These are phyloP conservation scores for Bombus polaris DNA, from an alignment of 1,140 invertebrate species.

Conservation along the genomic window DNA sequence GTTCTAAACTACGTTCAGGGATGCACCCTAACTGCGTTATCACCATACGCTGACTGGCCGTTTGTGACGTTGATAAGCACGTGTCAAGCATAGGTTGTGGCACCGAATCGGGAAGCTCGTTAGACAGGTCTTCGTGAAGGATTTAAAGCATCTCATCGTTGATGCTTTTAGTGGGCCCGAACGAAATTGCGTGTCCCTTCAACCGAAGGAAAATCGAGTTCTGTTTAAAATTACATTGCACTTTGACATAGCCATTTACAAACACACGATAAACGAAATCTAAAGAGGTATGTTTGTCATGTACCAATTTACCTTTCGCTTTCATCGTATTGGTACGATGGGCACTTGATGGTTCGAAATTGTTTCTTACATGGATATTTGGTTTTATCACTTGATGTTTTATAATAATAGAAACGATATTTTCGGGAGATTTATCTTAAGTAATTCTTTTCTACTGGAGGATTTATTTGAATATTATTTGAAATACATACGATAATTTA, in stretches of 20 bases:
- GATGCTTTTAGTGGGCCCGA: neutral
- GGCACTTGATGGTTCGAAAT: neutral
- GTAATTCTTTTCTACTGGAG: neutral
- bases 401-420: neutral
- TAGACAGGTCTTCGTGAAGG: constrained; percentile 13
- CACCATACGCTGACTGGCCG: constrained; percentile 28
- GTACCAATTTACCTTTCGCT: neutral
- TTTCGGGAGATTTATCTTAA: neutral
- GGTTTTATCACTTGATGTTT: neutral
- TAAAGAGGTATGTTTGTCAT: neutral
- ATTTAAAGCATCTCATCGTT: neutral
- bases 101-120: constrained; percentile 50
- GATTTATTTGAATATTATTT: neutral
- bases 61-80: constrained; percentile 60
- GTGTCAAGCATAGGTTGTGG: constrained; percentile 53
- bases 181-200: constrained; percentile 5
- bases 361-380: neutral
- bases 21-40: constrained; percentile 54
- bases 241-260: neutral
- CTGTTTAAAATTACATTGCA: neutral
- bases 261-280: neutral
- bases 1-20: constrained; percentile 16
- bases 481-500: neutral
- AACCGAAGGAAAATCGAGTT: neutral
- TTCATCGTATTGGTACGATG: neutral